Conservation (phyloP, 1,140 invertebrate species). For the Macrocentrus cingulum region DNA sequence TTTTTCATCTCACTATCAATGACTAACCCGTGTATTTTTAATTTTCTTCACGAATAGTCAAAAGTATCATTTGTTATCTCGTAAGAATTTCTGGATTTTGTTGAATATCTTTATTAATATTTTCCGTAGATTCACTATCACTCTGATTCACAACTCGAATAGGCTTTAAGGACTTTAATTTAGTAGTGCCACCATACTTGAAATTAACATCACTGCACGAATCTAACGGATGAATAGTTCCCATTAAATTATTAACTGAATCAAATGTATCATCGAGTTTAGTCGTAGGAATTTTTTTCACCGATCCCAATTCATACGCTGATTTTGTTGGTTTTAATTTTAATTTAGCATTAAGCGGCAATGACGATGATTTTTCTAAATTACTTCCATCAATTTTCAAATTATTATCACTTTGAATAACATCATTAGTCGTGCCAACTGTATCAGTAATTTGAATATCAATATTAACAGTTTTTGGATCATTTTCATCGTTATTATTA, state of each 20-base stretch:
- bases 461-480: conserved; percentile 53
- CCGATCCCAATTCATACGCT: conserved; percentile 59
- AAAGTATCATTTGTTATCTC: conserved; percentile 49
- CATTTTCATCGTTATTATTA: conserved; percentile 48
- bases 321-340: conserved; percentile 58
- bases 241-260: conserved; percentile 41
- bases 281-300: conserved; percentile 58
- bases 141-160: conserved; percentile 32
- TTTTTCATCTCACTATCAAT: too few relatives aligned
- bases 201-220: conserved; percentile 67
- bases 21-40: not conserved
- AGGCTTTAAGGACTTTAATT: conserved; percentile 64
- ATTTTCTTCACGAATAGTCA: conserved; percentile 35
- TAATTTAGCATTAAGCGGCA: conserved; percentile 48
- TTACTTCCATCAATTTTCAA: conserved; percentile 40
- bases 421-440: conserved; percentile 31
- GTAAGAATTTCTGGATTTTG: conserved; percentile 45
- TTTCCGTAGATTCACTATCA: conserved; percentile 29
- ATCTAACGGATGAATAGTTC: conserved; percentile 61
- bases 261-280: conserved; percentile 52
- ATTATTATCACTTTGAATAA: conserved; percentile 31
- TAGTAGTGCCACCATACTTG: conserved; percentile 68
- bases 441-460: conserved; percentile 54
- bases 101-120: conserved; percentile 40
- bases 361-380: conserved; percentile 48